These are phyloP conservation scores for Delphinus delphis DNA, from an alignment of 2,113 vertebrate species.

Conservation along the genomic window DNA sequence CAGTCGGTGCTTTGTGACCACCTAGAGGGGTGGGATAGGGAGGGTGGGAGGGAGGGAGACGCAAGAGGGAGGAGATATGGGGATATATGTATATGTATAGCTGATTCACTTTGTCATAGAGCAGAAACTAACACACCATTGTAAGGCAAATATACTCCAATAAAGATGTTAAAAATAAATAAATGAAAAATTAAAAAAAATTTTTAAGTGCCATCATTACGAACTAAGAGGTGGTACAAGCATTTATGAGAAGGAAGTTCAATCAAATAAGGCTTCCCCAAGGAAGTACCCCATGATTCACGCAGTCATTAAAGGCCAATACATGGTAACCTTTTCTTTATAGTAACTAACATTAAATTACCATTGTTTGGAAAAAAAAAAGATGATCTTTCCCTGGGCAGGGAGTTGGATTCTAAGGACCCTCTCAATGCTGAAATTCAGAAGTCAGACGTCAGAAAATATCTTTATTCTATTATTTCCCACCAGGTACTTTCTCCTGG, in stretches of 20 bases:
- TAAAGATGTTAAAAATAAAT: no score
- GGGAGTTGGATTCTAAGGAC: background rate
- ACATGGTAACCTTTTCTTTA: accelerated
- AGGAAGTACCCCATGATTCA: accelerated
- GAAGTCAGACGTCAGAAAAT: background rate
- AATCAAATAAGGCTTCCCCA: accelerated
- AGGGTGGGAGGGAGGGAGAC: no score
- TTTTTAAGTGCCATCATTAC: accelerated
- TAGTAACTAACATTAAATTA: accelerated
- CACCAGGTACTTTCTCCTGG: constrained; percentile 89
- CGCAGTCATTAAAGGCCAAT: accelerated
- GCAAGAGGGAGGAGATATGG: no score
- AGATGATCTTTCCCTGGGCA: background rate
- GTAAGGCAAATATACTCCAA: no score
- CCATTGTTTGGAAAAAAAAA: no score
- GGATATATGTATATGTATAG: no score
- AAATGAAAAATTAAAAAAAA: no score
- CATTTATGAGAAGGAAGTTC: accelerated
- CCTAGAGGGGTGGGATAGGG: no score
- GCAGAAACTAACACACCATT: no score
- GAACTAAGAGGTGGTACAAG: accelerated
- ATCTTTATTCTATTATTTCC: constrained; percentile 54
- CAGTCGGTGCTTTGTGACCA: no score
- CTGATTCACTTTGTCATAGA: no score
- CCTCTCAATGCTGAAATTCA: background rate